Evolutionary conservation across 2,113 vertebrate genomes (phyloP).

Genomic region (Fregata magnificens): DNA sequence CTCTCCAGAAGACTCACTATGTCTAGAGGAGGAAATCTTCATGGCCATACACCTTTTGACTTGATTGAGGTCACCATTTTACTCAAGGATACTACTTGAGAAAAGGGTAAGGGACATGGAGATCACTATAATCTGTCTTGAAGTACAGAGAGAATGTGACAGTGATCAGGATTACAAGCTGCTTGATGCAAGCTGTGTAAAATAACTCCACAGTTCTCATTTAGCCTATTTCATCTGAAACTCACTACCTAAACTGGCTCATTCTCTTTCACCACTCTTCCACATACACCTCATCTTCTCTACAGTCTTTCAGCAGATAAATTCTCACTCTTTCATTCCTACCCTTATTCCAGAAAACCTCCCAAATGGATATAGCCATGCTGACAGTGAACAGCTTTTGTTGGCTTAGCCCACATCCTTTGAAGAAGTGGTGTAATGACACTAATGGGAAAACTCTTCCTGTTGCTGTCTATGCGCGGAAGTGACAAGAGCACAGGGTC

Average conservation of each 20-base stretch:
- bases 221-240: neutral
- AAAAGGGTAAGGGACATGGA: neutral
- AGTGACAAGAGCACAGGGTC: neutral
- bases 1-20: neutral
- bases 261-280: neutral
- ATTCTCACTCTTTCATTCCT: neutral
- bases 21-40: neutral
- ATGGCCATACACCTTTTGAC: neutral
- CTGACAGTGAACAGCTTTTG: neutral
- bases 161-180: neutral
- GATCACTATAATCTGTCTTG: neutral
- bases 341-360: neutral
- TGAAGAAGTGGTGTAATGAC: neutral
- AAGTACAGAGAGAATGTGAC: neutral
- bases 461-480: neutral
- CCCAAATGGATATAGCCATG: neutral
- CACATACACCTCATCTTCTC: neutral
- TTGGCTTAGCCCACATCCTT: neutral
- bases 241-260: neutral
- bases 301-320: neutral
- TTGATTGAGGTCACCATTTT: neutral
- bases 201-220: neutral
- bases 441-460: neutral
- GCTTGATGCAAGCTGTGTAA: neutral
- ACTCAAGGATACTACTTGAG: neutral